A percentile compares a stretch with the other conserved stretches of the same genome.
phyloP scores from a whole-genome alignment of 2,888 invertebrate genomes.

The Papilio gigon region DNA sequence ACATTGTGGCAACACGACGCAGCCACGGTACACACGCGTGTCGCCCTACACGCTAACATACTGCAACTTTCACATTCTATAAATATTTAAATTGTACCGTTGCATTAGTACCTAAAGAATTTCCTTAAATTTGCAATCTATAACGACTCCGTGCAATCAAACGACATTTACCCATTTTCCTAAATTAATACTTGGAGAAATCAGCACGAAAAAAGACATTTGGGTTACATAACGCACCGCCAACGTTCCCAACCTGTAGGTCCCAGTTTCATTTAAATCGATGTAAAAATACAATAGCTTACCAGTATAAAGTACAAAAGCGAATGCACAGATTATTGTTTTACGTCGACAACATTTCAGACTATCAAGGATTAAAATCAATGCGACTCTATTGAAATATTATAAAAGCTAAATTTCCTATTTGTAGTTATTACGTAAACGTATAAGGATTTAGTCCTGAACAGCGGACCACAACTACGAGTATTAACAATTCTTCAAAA shows the following conservation, averaged over 20 bases:
- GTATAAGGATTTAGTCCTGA: constrained; percentile 2
- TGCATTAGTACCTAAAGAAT: constrained; percentile 59
- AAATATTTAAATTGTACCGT: constrained; percentile 62
- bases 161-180: constrained; percentile 47
- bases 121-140: constrained; percentile 61
- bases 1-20: background rate
- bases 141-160: constrained; percentile 61
- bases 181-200: background rate
- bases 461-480: background rate
- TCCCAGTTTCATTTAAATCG: constrained; percentile 2
- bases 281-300: constrained; percentile 23
- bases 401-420: constrained; percentile 36
- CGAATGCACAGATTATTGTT: constrained; percentile 2
- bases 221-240: constrained; percentile 11
- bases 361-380: background rate
- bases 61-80: constrained; percentile 65
- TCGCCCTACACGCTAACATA: constrained; percentile 59
- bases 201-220: constrained; percentile 7
- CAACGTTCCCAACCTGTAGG: background rate
- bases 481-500: background rate
- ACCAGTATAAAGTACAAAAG: constrained; percentile 28
- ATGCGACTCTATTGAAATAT: constrained; percentile 12
- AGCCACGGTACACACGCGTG: constrained; percentile 24
- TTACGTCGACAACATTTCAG: background rate
- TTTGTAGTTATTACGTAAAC: constrained; percentile 2